Conservation (phyloP, 2,888 invertebrate species). For the Xylota sylvarum region DNA sequence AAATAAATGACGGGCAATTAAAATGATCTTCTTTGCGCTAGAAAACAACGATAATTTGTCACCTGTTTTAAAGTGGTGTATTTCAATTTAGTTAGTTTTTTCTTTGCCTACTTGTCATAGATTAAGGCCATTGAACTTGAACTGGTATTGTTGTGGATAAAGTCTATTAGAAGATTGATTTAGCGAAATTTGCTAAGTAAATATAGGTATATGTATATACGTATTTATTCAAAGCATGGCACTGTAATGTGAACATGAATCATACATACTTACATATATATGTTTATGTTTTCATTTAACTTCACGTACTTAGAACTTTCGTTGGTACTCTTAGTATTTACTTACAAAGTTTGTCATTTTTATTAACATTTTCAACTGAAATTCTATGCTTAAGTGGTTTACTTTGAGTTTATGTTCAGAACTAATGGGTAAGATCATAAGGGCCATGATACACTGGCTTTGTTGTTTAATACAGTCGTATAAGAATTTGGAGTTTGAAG, state of each 20-base stretch:
- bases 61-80: neutral
- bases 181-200: neutral
- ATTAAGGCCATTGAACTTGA: neutral
- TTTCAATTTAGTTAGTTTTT: neutral
- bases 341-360: neutral
- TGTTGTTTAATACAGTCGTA: no score
- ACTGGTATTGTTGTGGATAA: neutral
- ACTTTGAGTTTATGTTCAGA: no score
- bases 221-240: neutral
- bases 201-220: neutral
- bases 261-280: neutral
- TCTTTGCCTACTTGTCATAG: neutral
- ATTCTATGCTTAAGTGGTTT: no score
- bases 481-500: no score
- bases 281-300: neutral
- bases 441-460: no score
- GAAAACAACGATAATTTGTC: neutral
- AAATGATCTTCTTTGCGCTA: neutral
- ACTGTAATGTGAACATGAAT: neutral
- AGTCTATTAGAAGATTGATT: neutral
- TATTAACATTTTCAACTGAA: slow-evolving; percentile 1
- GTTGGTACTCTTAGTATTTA: neutral
- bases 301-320: neutral
- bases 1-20: neutral
- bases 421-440: no score